Conservation (phyloP, 2,888 invertebrate species). For the Hirtodrosophila duncani region DNA sequence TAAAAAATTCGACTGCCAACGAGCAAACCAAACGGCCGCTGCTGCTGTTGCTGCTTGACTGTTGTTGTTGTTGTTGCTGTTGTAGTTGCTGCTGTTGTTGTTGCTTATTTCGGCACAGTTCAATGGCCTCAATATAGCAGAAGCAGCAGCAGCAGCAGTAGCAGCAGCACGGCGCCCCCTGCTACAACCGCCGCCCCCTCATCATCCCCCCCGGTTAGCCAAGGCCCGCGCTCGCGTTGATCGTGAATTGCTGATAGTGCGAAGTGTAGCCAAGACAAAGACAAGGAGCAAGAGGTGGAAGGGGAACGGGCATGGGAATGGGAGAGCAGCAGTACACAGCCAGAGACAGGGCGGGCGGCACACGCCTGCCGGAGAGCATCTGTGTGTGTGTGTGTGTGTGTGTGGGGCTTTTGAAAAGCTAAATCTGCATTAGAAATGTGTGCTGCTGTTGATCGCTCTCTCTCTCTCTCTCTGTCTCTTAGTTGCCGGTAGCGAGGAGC, state of each 20-base stretch:
- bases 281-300: neutral
- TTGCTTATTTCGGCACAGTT: conserved; percentile 54
- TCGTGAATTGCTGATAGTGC: conserved; percentile 60
- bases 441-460: neutral
- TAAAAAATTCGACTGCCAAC: conserved; percentile 27
- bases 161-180: conserved; percentile 30
- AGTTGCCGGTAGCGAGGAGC: too few relatives aligned
- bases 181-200: conserved; percentile 15
- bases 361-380: too few relatives aligned
- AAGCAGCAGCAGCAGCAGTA: conserved; percentile 16
- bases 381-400: too few relatives aligned
- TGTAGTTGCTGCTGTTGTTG: neutral
- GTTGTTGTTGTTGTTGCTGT: neutral
- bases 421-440: too few relatives aligned
- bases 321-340: neutral
- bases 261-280: conserved; percentile 5
- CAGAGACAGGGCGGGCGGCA: neutral
- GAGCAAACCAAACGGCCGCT: conserved; percentile 6
- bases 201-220: neutral
- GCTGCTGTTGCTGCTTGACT: conserved; percentile 1
- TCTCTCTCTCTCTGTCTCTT: neutral
- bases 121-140: conserved; percentile 53
- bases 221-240: conserved; percentile 40
- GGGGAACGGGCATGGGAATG: neutral
- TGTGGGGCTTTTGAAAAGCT: too few relatives aligned